Evolutionary conservation across 2,113 vertebrate species (phyloP).

Genomic region (Mormoops blainvillei): DNA sequence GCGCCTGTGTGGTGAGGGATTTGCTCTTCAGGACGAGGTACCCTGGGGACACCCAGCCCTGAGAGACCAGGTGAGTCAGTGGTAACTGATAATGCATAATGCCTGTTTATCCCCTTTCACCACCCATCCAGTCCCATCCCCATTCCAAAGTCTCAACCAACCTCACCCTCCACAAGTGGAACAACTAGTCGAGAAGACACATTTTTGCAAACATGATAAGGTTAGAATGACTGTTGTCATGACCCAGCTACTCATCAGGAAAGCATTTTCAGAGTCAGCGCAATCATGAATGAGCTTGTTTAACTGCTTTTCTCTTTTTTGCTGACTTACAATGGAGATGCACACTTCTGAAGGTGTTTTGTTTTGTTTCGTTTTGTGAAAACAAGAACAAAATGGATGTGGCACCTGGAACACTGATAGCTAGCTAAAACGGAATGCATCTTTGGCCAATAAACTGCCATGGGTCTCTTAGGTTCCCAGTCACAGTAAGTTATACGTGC

Average conservation of each 20-base stretch:
- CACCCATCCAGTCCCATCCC: accelerated
- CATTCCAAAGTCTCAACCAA: background rate
- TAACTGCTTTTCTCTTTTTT: background rate
- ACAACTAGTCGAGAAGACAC: background rate
- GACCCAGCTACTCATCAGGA: background rate
- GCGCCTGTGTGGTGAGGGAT: background rate
- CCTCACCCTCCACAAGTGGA: background rate
- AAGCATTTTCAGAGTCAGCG: background rate
- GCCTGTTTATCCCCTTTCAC: background rate
- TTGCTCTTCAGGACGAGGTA: background rate
- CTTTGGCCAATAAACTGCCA: background rate
- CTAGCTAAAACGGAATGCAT: background rate
- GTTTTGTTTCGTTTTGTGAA: background rate
- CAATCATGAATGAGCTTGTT: background rate
- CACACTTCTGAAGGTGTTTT: background rate
- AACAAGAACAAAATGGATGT: background rate
- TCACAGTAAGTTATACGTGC: background rate
- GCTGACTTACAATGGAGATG: background rate
- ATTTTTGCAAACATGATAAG: background rate
- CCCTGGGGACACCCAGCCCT: background rate
- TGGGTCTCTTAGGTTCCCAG: background rate
- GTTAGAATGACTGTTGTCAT: background rate
- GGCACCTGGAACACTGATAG: background rate
- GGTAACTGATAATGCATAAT: background rate
- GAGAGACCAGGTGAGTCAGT: background rate